A percentile compares a stretch with the other conserved stretches of the same genome.
phyloP scores from a whole-genome alignment of 2,888 invertebrate species.

The Nomada hirtipes region DNA sequence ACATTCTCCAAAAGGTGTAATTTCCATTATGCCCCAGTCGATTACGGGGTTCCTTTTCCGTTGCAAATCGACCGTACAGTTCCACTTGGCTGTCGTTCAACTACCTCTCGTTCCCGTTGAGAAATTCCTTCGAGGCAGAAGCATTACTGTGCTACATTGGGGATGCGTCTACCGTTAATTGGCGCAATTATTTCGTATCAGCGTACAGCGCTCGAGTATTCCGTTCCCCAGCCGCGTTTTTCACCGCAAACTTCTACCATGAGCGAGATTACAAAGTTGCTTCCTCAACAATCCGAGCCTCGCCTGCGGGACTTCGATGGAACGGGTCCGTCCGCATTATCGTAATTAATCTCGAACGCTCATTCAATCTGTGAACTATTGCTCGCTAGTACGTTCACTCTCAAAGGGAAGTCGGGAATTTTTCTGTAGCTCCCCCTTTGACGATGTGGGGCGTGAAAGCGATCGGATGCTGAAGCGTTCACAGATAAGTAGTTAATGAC shows the following conservation, averaged over 20 bases:
- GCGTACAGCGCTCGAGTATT: not conserved
- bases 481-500: constrained; percentile 64
- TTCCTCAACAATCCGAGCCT: not conserved
- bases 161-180: constrained; percentile 8
- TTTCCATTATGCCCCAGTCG: constrained; percentile 29
- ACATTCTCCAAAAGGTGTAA: not conserved
- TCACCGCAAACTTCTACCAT: not conserved
- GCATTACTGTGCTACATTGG: not conserved
- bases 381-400: constrained; percentile 13
- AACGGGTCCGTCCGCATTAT: constrained; percentile 28
- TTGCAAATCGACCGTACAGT: constrained; percentile 39
- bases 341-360: constrained; percentile 29
- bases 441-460: not conserved
- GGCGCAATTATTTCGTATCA: constrained; percentile 38
- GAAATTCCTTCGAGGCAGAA: constrained; percentile 4
- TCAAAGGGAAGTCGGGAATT: not conserved
- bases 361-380: constrained; percentile 29
- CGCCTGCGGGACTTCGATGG: not conserved
- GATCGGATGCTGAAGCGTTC: constrained; percentile 3
- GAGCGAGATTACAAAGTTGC: constrained; percentile 8
- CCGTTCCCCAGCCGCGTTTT: not conserved
- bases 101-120: constrained; percentile 33
- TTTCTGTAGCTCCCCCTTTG: not conserved
- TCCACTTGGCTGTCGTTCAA: constrained; percentile 68
- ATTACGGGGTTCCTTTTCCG: constrained; percentile 43